These are phyloP conservation scores for Cyclophora punctaria DNA, from an alignment of 2,888 invertebrate species.

Conservation along the genomic window DNA sequence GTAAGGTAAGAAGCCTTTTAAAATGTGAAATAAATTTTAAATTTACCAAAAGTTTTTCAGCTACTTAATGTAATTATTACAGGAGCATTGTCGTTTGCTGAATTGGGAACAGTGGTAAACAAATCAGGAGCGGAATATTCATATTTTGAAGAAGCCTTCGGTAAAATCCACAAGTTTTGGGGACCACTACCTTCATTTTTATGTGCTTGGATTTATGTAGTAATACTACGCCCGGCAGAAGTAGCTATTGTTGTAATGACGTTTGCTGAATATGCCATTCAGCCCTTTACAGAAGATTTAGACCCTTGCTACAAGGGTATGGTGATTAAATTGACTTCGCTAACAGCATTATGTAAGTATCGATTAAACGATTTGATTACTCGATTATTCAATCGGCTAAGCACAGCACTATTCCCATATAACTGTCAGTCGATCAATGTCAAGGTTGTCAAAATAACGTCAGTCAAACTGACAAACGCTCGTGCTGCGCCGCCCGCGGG, in stretches of 20 bases:
- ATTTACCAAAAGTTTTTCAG: neutral
- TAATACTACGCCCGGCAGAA: constrained; percentile 84
- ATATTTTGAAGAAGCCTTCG: constrained; percentile 84
- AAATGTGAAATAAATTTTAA: too few relatives aligned
- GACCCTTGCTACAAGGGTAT: constrained; percentile 54
- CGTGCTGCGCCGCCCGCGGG: too few relatives aligned
- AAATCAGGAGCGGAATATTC: constrained; percentile 89
- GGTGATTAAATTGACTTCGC: constrained; percentile 77
- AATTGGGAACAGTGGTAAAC: constrained; percentile 85
- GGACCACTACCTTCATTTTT: constrained; percentile 84
- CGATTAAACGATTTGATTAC: neutral
- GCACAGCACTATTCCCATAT: too few relatives aligned
- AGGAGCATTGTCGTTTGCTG: constrained; percentile 88
- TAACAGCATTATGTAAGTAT: constrained; percentile 78
- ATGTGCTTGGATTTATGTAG: constrained; percentile 85
- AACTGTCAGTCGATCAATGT: too few relatives aligned
- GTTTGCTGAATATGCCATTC: constrained; percentile 83
- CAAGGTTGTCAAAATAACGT: too few relatives aligned
- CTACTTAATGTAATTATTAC: constrained; percentile 26
- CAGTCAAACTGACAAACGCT: too few relatives aligned
- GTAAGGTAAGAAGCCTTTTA: constrained; percentile 54
- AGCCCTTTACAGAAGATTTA: constrained; percentile 73
- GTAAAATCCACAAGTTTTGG: constrained; percentile 79
- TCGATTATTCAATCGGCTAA: neutral
- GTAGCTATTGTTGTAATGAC: constrained; percentile 85